These are phyloP conservation scores for Caenorhabditis zanzibari DNA, from an alignment of 2,888 invertebrate genomes.

Conservation along the genomic window DNA sequence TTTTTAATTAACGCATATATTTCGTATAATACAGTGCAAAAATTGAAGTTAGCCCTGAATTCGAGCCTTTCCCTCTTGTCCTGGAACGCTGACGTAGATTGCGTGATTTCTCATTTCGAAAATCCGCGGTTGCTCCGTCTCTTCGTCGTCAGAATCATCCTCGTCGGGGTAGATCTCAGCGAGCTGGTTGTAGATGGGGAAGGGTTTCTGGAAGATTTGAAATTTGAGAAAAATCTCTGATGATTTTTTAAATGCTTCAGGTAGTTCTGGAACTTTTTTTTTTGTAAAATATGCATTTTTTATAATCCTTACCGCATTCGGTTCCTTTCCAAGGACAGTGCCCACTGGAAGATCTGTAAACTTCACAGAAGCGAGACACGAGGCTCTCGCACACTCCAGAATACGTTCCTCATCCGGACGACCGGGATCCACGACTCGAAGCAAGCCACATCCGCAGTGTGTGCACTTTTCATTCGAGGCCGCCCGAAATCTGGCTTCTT, in stretches of 20 bases:
- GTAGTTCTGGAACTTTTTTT: too few relatives aligned
- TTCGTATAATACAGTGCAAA: too few relatives aligned
- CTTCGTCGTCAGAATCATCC: neutral
- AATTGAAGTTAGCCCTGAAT: too few relatives aligned
- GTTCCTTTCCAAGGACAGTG: slow-evolving; percentile 51
- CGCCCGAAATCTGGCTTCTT: too few relatives aligned
- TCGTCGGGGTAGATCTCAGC: neutral
- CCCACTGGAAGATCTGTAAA: slow-evolving; percentile 52
- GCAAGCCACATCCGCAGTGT: slow-evolving; percentile 34
- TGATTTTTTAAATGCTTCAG: too few relatives aligned
- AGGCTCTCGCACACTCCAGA: slow-evolving; percentile 56
- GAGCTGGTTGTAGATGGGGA: too few relatives aligned
- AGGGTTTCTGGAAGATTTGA: too few relatives aligned
- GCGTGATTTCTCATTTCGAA: slow-evolving; percentile 2
- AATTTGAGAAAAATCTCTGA: too few relatives aligned
- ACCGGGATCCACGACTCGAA: slow-evolving; percentile 45
- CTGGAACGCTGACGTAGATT: slow-evolving; percentile 34
- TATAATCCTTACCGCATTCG: neutral
- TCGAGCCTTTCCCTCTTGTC: neutral
- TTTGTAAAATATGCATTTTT: too few relatives aligned
- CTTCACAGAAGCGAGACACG: slow-evolving; percentile 49
- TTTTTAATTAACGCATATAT: too few relatives aligned
- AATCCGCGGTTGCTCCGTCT: slow-evolving; percentile 1
- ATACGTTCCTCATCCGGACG: slow-evolving; percentile 19
- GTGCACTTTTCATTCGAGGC: slow-evolving; percentile 19